Evolutionary conservation across 1,140 invertebrate species (phyloP).

Genomic region (Apocrypta bakeri): DNA sequence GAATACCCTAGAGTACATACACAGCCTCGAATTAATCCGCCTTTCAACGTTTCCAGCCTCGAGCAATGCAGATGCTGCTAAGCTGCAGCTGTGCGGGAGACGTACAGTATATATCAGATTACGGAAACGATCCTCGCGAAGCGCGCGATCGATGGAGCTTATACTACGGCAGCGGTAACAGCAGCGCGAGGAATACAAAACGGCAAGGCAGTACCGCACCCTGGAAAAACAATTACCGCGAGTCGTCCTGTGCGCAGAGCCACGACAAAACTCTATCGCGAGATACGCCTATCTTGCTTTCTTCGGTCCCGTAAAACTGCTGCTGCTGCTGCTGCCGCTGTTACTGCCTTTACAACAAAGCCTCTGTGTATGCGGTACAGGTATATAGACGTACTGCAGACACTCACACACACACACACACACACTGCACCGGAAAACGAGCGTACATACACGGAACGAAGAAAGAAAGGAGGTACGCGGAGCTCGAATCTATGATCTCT

Average conservation of each 20-base stretch:
- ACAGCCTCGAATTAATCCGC: neutral
- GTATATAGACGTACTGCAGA: too few species aligned
- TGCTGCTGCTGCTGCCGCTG: neutral
- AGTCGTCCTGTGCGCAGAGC: neutral
- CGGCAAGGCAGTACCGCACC: neutral
- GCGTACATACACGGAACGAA: neutral
- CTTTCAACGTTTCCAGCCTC: constrained; percentile 1
- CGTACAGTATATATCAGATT: too few species aligned
- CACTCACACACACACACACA: too few species aligned
- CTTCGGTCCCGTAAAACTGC: neutral
- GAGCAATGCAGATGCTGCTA: neutral
- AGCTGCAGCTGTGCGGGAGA: too few species aligned
- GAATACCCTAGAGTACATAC: too few species aligned
- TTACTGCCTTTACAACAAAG: neutral
- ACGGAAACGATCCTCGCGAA: neutral
- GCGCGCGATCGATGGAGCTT: neutral
- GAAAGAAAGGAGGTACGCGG: neutral
- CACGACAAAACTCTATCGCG: neutral
- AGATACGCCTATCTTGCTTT: neutral
- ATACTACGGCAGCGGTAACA: too few species aligned
- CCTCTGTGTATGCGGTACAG: neutral
- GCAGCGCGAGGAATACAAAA: neutral
- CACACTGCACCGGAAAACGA: neutral
- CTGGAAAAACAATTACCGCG: neutral
- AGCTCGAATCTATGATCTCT: constrained; percentile 4